Percentiles rank a stretch among this genome's conserved stretches.
phyloP scores from a whole-genome alignment of 1,140 invertebrate species.

The Drosophila eugracilis region DNA sequence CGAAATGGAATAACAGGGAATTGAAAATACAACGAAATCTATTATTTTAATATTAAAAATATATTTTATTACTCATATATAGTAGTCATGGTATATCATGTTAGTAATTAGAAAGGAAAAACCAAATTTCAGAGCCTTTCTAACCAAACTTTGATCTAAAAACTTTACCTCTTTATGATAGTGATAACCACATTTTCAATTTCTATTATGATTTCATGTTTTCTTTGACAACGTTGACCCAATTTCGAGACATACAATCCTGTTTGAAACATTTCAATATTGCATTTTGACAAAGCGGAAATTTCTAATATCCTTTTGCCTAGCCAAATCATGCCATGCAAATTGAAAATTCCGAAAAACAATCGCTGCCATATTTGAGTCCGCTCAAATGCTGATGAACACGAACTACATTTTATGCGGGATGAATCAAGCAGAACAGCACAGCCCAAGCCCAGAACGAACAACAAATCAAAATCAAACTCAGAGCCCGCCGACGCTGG shows the following conservation, averaged over 20 bases:
- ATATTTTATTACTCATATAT: too few relatives aligned
- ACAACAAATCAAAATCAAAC: conserved; percentile 69
- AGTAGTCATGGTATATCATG: too few relatives aligned
- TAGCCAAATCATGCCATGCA: conserved; percentile 22
- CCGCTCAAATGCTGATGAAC: conserved; percentile 42
- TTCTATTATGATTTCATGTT: background rate
- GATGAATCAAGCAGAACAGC: conserved; percentile 34
- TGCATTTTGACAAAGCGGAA: conserved; percentile 33
- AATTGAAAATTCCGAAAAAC: conserved; percentile 60
- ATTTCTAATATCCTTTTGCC: conserved; percentile 38
- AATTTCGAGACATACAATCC: conserved; percentile 12
- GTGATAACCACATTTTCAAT: background rate
- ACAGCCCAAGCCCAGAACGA: conserved; percentile 14
- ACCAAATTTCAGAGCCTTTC: too few relatives aligned
- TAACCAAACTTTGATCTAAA: too few relatives aligned
- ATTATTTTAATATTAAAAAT: too few relatives aligned
- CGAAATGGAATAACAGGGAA: background rate
- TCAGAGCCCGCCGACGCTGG: conserved; percentile 37
- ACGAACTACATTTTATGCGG: conserved; percentile 73
- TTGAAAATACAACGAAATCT: too few relatives aligned
- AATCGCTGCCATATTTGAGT: conserved; percentile 42
- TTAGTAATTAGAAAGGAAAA: too few relatives aligned
- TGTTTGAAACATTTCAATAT: conserved; percentile 36
- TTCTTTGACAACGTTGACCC: conserved; percentile 3
- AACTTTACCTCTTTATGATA: background rate